These are phyloP conservation scores for Lasioglossum baleicum DNA, from an alignment of 1,140 invertebrate species.

Conservation along the genomic window DNA sequence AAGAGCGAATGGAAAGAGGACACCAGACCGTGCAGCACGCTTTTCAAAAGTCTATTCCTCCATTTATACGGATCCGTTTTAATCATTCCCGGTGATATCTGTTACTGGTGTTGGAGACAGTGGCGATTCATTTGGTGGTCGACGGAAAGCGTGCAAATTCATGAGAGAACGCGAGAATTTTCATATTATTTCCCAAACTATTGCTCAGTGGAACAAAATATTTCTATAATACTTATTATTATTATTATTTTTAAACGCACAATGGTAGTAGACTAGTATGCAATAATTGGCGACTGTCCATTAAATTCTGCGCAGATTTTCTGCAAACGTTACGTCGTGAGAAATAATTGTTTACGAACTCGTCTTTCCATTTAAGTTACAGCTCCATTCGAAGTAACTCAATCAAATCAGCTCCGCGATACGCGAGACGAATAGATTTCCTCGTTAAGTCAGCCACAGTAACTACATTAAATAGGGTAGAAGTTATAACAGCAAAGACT, in stretches of 20 bases:
- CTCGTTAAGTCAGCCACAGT: background rate
- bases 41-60: slow-evolving; percentile 45
- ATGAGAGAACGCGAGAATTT: background rate
- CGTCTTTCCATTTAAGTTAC: background rate
- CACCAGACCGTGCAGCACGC: background rate
- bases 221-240: too few species aligned
- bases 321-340: too few species aligned
- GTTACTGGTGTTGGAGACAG: background rate
- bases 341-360: background rate
- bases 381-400: background rate
- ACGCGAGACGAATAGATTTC: background rate
- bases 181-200: background rate
- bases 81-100: slow-evolving; percentile 31
- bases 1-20: slow-evolving; percentile 25
- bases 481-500: slow-evolving; percentile 10
- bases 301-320: too few species aligned
- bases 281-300: too few species aligned
- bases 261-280: too few species aligned
- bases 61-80: slow-evolving; percentile 42
- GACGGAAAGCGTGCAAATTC: background rate
- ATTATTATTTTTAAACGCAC: too few species aligned
- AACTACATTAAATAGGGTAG: background rate
- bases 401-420: background rate
- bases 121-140: background rate
- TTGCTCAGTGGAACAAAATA: too few species aligned